phyloP scores from a whole-genome alignment of 2,797 vertebrate species.

The Channallabes apus region DNA sequence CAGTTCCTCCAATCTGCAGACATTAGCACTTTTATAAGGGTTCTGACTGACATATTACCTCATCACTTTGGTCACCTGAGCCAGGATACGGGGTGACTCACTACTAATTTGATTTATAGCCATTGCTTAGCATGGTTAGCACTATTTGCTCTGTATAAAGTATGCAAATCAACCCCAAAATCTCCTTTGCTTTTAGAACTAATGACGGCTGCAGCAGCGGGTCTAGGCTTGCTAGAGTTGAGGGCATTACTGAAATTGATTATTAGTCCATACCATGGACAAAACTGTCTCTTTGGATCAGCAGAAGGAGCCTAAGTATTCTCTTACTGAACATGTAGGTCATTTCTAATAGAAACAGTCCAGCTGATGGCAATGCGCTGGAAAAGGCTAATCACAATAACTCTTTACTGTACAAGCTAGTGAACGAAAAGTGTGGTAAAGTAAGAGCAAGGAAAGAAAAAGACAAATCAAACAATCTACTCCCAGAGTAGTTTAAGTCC shows the following conservation, averaged over 20 bases:
- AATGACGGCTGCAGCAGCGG: neutral
- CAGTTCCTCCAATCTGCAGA: neutral
- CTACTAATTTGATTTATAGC: neutral
- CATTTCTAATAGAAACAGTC: neutral
- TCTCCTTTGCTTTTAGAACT: neutral
- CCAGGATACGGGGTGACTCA: neutral
- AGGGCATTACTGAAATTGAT: slow-evolving; percentile 4
- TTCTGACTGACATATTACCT: neutral
- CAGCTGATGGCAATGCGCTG: neutral
- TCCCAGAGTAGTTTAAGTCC: too few relatives aligned
- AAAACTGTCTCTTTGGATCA: neutral
- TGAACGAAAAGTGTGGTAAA: too few relatives aligned
- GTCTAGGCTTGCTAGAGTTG: neutral
- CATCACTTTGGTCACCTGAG: neutral
- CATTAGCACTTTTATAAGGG: neutral
- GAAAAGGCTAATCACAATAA: neutral
- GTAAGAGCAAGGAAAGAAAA: too few relatives aligned
- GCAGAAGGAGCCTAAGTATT: neutral
- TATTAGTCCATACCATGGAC: neutral
- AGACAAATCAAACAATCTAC: too few relatives aligned
- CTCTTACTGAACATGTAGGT: neutral
- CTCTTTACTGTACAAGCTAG: neutral
- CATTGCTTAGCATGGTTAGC: neutral
- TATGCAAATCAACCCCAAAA: neutral
- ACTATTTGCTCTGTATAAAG: neutral